A percentile compares a stretch with the other conserved stretches of the same genome.
Evolutionary conservation across 2,113 vertebrate genomes (phyloP).

Genomic region (Phalacrocorax aristotelis): DNA sequence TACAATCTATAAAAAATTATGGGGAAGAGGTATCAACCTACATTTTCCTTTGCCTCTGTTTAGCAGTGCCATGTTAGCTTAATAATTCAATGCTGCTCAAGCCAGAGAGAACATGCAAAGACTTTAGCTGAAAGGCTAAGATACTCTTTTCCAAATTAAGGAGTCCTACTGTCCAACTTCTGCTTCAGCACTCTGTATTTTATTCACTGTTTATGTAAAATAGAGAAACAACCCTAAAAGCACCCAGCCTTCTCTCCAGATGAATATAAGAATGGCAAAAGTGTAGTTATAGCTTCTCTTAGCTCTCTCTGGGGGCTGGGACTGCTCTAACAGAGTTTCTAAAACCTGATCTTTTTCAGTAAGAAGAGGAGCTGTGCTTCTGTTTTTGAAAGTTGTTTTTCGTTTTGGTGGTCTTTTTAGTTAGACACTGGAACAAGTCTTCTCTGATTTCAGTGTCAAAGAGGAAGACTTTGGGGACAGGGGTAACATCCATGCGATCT

Average conservation of each 20-base stretch:
- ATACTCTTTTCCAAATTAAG: not conserved
- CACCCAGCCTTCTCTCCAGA: not conserved
- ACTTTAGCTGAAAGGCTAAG: not conserved
- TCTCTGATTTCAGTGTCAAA: not conserved
- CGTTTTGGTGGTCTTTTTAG: not conserved
- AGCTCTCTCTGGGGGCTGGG: not conserved
- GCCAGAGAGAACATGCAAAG: not conserved
- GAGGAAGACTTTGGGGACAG: not conserved
- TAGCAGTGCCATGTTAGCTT: not conserved
- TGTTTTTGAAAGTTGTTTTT: not conserved
- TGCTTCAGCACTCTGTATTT: not conserved
- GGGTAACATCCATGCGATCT: not conserved
- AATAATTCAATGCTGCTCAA: not conserved
- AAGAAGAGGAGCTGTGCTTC: not conserved
- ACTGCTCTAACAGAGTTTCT: not conserved
- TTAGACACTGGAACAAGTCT: not conserved
- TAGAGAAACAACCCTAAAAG: not conserved
- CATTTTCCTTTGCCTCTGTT: not conserved
- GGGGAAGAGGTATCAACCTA: not conserved
- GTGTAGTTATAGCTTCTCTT: not conserved
- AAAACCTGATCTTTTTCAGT: not conserved
- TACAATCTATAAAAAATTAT: not conserved
- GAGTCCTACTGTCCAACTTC: not conserved
- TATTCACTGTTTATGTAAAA: not conserved
- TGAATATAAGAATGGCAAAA: not conserved